Evolutionary conservation across 2,888 invertebrate species (phyloP), one percentile per base, ranked within the genome.

Genomic region (Drosophila paucipuncta): DNA sequence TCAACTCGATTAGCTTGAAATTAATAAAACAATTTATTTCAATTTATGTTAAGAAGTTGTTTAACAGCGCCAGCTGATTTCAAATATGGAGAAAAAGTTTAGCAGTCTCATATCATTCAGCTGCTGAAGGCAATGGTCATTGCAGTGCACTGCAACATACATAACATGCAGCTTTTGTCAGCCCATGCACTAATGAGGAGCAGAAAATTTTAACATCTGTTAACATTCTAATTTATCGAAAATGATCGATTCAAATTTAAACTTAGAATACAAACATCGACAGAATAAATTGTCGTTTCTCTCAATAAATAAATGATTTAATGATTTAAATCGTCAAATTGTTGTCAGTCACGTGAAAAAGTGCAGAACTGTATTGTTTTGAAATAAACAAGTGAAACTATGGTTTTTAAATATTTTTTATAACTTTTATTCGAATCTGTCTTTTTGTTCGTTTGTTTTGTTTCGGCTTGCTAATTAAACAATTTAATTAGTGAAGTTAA

Each of bases 401-500:
- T 33, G 16, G 10, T 28, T 28, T 43, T 57, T 18, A 53, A 53
- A 57, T 70, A 63, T 43, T 41, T 66, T 53, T 68, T 59, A 65
- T 78, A 78, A 78, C 78, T 71, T 78, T 78, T 78, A 78, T 78
- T 78, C 47, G 53, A 75, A 71, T 78, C 35, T 78, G 78, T 78
- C 75, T 78, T 78, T 77, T 78, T 59, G 54, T 68, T 68, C 59
- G 31, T 76, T 69, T 72, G 41, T 60, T 65, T 68, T 59, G 57
- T 60, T 80, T 75, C 43, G 55, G 66, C 74, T 73, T 81, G 76
- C 80, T 83, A 72, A 80, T 83, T 82, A 76, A 85, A 84, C 85
- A 80, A 71, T 73, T 81, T 78, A 83, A 82, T 85, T 73, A 82
- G 82, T 88, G 72, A 88, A 85, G 78, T 73, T 78, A 81, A 78